Percentiles rank a stretch among this genome's conserved stretches.
Conservation (phyloP, 2,888 invertebrate species). For the Lithophane ornitopus region DNA sequence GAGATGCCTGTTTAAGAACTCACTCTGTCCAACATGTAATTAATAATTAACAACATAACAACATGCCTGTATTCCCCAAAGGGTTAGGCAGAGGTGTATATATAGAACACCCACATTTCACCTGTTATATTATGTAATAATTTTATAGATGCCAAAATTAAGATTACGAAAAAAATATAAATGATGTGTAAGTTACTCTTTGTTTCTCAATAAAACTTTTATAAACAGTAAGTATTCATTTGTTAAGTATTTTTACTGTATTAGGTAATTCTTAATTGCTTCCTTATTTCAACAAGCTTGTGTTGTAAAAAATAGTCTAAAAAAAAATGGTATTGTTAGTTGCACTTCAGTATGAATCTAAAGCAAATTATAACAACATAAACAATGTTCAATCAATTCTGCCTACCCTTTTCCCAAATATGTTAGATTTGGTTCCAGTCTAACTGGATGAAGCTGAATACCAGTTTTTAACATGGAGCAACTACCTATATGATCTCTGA, state of each 20-base stretch:
- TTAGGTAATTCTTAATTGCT: conserved; percentile 1
- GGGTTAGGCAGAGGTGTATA: too few relatives aligned
- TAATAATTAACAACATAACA: background rate
- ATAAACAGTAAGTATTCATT: background rate
- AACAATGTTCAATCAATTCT: background rate
- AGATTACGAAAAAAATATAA: background rate
- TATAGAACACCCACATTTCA: too few relatives aligned
- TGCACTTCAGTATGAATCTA: background rate
- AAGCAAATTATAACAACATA: background rate
- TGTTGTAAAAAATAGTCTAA: background rate
- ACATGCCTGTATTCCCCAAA: too few relatives aligned
- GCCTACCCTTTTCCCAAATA: background rate
- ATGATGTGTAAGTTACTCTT: background rate
- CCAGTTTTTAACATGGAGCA: background rate
- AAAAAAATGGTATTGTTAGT: background rate
- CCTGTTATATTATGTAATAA: too few relatives aligned
- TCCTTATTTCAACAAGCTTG: conserved; percentile 2
- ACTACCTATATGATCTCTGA: background rate
- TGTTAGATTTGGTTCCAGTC: background rate
- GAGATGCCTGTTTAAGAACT: background rate
- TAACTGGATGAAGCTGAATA: background rate
- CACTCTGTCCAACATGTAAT: background rate
- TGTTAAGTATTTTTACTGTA: conserved; percentile 3
- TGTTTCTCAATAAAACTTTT: conserved; percentile 2
- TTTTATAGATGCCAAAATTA: background rate